Evolutionary conservation across 2,797 vertebrate genomes (phyloP).

Genomic region (Lophura swinhoii): DNA sequence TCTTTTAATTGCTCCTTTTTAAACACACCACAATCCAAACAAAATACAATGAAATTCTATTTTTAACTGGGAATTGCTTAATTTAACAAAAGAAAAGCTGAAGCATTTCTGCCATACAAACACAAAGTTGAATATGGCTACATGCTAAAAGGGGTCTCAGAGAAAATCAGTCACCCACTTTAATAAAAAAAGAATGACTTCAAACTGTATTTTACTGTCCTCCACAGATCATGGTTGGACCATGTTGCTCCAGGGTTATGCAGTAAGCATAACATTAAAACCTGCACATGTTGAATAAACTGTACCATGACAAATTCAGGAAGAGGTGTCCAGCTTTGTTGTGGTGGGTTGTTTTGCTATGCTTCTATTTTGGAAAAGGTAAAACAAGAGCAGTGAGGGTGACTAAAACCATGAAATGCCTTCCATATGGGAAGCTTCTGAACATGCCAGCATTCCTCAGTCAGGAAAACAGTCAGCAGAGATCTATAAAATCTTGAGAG

Average conservation of each 20-base stretch:
- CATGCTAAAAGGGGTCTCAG: neutral
- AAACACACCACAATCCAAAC: neutral
- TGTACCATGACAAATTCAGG: neutral
- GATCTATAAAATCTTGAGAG: neutral
- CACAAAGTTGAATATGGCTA: neutral
- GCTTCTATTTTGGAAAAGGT: neutral
- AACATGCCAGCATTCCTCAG: slow-evolving; percentile 3
- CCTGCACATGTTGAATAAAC: neutral
- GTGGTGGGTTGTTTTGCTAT: neutral
- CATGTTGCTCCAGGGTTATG: neutral
- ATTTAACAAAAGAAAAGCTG: neutral
- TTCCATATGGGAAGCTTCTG: slow-evolving; percentile 29
- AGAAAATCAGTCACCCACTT: slow-evolving; percentile 2
- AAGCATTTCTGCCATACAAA: neutral
- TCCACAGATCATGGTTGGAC: neutral
- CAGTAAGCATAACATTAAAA: neutral
- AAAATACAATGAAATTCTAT: slow-evolving; percentile 12
- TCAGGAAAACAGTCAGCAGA: neutral
- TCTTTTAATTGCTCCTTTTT: neutral
- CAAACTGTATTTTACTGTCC: slow-evolving; percentile 29
- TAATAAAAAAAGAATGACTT: slow-evolving; percentile 8
- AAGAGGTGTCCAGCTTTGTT: neutral
- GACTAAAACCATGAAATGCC: neutral
- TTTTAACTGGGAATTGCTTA: neutral
- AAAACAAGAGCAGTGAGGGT: neutral